These are phyloP conservation scores for Ctenopoma kingsleyae DNA, from an alignment of 2,797 vertebrate species.

Conservation along the genomic window DNA sequence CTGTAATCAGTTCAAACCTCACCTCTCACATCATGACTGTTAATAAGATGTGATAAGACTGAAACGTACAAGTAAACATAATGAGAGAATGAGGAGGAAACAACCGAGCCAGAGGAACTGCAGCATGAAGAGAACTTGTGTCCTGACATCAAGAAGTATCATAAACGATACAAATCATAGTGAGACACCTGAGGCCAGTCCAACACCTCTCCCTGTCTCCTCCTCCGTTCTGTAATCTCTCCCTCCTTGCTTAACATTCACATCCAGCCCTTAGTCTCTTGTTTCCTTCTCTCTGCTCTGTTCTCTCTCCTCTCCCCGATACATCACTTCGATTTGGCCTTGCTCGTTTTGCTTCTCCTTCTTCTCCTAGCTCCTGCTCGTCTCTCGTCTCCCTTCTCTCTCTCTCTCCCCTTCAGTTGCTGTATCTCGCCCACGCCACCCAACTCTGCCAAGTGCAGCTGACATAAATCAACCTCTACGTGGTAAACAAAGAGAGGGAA, in stretches of 20 bases:
- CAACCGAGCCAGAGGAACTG: conserved; percentile 19
- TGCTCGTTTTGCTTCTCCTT: conserved; percentile 44
- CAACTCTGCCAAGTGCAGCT: conserved; percentile 77
- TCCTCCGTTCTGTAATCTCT: conserved; percentile 26
- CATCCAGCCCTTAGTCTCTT: conserved; percentile 35
- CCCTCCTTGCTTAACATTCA: conserved; percentile 46
- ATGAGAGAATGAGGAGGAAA: conserved; percentile 26
- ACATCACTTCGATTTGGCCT: conserved; percentile 63
- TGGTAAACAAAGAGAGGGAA: conserved; percentile 77
- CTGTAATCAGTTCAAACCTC: conserved; percentile 12
- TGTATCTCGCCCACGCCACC: conserved; percentile 78
- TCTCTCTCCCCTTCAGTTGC: conserved; percentile 68
- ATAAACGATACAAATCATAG: conserved; percentile 68
- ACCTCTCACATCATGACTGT: background rate
- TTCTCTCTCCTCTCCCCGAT: conserved; percentile 38
- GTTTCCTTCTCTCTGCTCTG: conserved; percentile 42
- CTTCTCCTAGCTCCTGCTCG: conserved; percentile 32
- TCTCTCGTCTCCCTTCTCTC: conserved; percentile 10
- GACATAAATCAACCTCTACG: conserved; percentile 80
- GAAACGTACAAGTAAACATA: conserved; percentile 11
- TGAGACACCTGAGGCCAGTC: conserved; percentile 61
- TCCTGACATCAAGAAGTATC: conserved; percentile 58
- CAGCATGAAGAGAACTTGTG: conserved; percentile 54
- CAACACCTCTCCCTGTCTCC: conserved; percentile 51
- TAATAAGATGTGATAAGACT: background rate